Percentiles rank a stretch among this genome's conserved stretches.
Conservation (phyloP, 1,140 invertebrate genomes). For the Eupeodes corollae region DNA sequence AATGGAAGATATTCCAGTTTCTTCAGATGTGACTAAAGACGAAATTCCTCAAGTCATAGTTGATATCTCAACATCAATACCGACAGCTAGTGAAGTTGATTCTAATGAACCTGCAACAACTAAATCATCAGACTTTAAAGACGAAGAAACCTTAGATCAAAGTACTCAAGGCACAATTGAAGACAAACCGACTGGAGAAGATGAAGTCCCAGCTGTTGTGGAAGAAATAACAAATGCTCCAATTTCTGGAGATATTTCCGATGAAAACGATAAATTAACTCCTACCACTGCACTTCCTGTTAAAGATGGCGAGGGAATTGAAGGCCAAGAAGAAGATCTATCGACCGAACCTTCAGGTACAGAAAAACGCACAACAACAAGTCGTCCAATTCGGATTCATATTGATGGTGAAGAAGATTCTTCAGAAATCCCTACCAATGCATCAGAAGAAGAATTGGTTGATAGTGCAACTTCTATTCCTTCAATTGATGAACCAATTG, state of each 20-base stretch:
- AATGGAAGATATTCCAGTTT: not conserved
- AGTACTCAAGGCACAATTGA: slow-evolving; percentile 1
- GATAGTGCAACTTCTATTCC: slow-evolving; percentile 7
- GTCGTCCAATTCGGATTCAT: not conserved
- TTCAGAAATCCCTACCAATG: slow-evolving; percentile 2
- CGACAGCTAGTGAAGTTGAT: too few relatives aligned
- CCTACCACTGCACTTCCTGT: not conserved
- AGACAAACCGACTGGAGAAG: slow-evolving; percentile 5
- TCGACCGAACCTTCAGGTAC: slow-evolving; percentile 2
- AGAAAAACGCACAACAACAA: slow-evolving; percentile 13
- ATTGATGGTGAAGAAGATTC: slow-evolving; percentile 4
- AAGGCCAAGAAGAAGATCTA: slow-evolving; percentile 1
- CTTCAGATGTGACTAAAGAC: too few relatives aligned
- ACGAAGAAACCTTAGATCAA: slow-evolving; percentile 2
- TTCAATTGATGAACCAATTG: slow-evolving; percentile 1
- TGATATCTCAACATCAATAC: too few relatives aligned
- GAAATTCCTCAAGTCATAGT: too few relatives aligned
- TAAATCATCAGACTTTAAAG: slow-evolving; percentile 7
- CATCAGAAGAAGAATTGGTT: not conserved
- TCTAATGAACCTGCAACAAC: slow-evolving; percentile 11
- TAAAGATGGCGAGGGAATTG: slow-evolving; percentile 7
- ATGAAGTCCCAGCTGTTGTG: slow-evolving; percentile 4
- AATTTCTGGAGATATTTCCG: too few relatives aligned
- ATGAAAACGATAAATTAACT: too few relatives aligned
- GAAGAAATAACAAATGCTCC: slow-evolving; percentile 3